Conservation (phyloP, 2,113 vertebrate species). For the Paramormyrops kingsleyae region DNA sequence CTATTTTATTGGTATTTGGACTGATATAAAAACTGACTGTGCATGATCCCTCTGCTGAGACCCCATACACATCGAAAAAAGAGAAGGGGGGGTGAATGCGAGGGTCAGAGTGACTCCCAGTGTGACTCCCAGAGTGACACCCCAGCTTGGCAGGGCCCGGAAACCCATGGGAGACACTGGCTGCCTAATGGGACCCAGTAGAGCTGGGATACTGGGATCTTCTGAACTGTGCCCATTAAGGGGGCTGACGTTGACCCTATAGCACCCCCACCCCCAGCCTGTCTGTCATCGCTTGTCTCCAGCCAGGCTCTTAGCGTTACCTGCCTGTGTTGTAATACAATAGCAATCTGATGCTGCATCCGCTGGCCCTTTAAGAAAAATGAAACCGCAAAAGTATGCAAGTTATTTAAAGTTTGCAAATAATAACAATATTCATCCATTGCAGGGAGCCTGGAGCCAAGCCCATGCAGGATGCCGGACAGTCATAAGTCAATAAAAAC, state of each 20-base stretch:
- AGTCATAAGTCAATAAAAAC: neutral
- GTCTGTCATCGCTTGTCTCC: neutral
- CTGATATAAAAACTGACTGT: neutral
- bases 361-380: neutral
- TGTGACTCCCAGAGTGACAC: neutral
- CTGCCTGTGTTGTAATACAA: neutral
- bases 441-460: neutral
- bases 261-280: neutral
- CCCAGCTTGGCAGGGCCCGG: neutral
- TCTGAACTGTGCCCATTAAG: neutral
- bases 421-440: neutral
- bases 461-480: neutral
- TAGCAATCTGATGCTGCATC: neutral
- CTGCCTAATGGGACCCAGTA: neutral
- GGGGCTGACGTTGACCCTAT: neutral
- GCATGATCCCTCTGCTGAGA: neutral
- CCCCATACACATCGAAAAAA: too few species aligned
- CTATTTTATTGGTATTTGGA: neutral
- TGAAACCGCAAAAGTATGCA: neutral
- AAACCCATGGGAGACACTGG: neutral
- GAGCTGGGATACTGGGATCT: neutral
- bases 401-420: neutral
- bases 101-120: neutral
- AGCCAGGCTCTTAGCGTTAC: neutral
- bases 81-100: neutral